These are phyloP conservation scores for Lophotriccus pileatus DNA, from an alignment of 2,797 vertebrate species.

Conservation along the genomic window DNA sequence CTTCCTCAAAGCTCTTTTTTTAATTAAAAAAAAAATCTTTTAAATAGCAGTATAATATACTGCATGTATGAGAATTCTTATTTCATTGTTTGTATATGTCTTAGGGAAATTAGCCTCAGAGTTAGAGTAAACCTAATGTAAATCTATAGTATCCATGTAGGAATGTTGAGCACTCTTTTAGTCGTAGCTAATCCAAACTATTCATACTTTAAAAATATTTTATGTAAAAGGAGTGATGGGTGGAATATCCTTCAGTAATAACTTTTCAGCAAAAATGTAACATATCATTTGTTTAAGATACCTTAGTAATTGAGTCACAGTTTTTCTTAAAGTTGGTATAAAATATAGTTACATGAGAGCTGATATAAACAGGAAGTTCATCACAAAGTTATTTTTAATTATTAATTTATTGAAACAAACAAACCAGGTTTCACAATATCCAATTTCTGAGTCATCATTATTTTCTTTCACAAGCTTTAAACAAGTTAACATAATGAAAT, in stretches of 20 bases:
- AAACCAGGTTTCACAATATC: background rate
- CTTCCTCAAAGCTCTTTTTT: background rate
- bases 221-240: background rate
- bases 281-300: background rate
- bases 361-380: background rate
- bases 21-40: background rate
- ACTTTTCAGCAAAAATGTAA: background rate
- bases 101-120: background rate
- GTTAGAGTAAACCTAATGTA: background rate
- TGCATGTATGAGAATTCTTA: background rate
- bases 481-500: background rate
- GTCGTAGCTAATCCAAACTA: background rate
- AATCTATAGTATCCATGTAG: background rate
- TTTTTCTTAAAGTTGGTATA: background rate
- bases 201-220: background rate
- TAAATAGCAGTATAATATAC: background rate
- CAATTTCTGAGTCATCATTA: background rate
- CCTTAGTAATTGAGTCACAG: background rate
- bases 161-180: background rate
- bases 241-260: background rate
- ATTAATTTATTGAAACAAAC: background rate
- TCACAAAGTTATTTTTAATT: background rate
- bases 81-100: background rate
- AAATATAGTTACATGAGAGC: background rate
- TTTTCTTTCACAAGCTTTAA: background rate